Evolutionary conservation across 2,888 invertebrate species (phyloP), one percentile per base, ranked within the genome.

Genomic region (Biston stratarius): DNA sequence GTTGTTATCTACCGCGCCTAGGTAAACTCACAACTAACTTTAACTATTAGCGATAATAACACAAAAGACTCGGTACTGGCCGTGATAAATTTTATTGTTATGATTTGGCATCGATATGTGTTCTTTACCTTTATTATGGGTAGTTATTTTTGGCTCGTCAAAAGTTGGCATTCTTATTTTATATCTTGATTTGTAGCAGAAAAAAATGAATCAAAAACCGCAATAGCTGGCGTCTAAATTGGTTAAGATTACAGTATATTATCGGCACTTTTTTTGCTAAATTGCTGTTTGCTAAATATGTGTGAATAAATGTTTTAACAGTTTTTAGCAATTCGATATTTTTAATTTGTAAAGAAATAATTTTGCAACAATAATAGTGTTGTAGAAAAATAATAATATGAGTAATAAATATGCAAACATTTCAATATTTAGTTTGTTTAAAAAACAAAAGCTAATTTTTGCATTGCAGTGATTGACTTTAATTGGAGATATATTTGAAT

Each of bases 1-100:
- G 38, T 53, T 60, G 40, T 67, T 73, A 73, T 70, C 64, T 67
- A 44, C 67, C 71, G 66, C 66, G 10, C 69, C 69, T 52, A 59
- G 14, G 40, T 45, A 15, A 44, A 55, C 15, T 56, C 53, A 53
- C 61, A 58, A 33, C 12, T 58, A 47, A 56, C 53, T 67, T 61
- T 49, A 12, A 51, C 38, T 52, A 61, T 59, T 55, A 53, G n/a
- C 15, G 69, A 73, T 73, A 71, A 70, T 24, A 11, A 14, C 33
- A 71, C 67, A 71, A 72, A 72, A 58, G 62, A 47, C 53, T 61
- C 56, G 42, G 51, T 45, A 63, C 61, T 47, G 68, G 47, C 48
- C 33, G 58, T 61, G 53, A 48, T 61, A 52, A 57, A 61, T 60
- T 67, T 71, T 70, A 71, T 68, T 71, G 67, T 67, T 64, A 42